Conservation (phyloP, 2,113 vertebrate genomes). For the Colius striatus region DNA sequence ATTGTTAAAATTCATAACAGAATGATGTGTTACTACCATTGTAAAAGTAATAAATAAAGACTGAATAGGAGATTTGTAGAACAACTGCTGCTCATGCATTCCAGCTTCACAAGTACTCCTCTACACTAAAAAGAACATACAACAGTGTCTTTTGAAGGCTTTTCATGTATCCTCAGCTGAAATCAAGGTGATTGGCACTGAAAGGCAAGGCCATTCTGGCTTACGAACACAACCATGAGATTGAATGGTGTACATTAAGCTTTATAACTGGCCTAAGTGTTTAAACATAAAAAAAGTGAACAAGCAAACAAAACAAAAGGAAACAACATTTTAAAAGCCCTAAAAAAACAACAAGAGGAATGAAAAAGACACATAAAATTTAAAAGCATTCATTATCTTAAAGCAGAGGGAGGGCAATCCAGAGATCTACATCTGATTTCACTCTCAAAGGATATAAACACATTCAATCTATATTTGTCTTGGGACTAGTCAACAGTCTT, state of each 20-base stretch:
- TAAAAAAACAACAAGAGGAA: neutral
- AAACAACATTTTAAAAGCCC: neutral
- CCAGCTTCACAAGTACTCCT: rapidly evolving
- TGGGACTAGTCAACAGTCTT: neutral
- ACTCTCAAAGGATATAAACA: neutral
- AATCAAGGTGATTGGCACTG: neutral
- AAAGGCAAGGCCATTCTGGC: neutral
- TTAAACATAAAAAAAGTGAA: neutral
- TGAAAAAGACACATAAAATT: neutral
- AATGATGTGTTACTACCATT: neutral
- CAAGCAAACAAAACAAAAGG: neutral
- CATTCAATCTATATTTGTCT: neutral
- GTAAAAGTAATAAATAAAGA: neutral
- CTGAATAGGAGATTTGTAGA: neutral
- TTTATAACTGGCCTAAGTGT: neutral
- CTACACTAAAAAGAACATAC: neutral
- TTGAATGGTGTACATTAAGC: neutral
- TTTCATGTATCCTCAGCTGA: neutral
- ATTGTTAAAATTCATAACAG: neutral
- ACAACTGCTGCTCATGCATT: neutral
- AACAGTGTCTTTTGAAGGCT: neutral
- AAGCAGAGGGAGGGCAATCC: neutral
- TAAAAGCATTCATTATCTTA: neutral
- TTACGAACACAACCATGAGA: neutral
- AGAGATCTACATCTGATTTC: neutral